Evolutionary conservation across 2,888 invertebrate genomes (phyloP).

Genomic region (Clitarchus hookeri): DNA sequence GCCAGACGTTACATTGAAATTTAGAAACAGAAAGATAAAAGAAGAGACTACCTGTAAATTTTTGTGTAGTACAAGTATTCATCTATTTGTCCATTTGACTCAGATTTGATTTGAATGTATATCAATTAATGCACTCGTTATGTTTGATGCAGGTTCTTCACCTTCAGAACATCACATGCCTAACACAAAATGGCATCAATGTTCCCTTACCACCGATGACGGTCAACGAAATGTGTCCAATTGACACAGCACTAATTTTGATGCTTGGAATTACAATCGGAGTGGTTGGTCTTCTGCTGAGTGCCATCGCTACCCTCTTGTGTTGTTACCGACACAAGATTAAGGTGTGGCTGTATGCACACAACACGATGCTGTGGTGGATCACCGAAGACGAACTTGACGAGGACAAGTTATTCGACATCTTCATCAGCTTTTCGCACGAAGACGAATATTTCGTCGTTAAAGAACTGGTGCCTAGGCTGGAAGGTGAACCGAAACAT

Average conservation of each 20-base stretch:
- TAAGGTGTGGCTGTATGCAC: conserved; percentile 70
- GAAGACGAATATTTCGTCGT: conserved; percentile 73
- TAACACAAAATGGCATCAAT: conserved; percentile 43
- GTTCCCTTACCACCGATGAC: conserved; percentile 49
- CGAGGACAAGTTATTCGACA: conserved; percentile 70
- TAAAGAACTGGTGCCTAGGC: conserved; percentile 65
- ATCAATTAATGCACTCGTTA: too few relatives aligned
- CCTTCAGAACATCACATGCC: conserved; percentile 49
- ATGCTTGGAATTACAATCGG: conserved; percentile 54
- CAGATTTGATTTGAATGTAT: too few relatives aligned
- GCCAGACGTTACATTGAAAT: too few relatives aligned
- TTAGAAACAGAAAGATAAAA: too few relatives aligned
- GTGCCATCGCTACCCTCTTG: conserved; percentile 56
- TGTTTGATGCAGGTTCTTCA: conserved; percentile 47
- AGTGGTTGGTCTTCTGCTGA: conserved; percentile 56
- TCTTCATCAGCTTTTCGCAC: conserved; percentile 80
- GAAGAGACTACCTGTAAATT: too few relatives aligned
- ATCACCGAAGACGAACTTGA: conserved; percentile 73
- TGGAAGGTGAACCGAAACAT: conserved; percentile 66
- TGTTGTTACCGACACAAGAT: conserved; percentile 63
- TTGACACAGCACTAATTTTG: conserved; percentile 51
- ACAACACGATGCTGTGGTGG: conserved; percentile 64
- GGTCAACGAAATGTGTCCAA: conserved; percentile 56
- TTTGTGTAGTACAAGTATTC: too few relatives aligned
- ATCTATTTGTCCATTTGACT: too few relatives aligned